These are phyloP conservation scores for Ctena decussata DNA, from an alignment of 2,888 invertebrate genomes.

Conservation along the genomic window DNA sequence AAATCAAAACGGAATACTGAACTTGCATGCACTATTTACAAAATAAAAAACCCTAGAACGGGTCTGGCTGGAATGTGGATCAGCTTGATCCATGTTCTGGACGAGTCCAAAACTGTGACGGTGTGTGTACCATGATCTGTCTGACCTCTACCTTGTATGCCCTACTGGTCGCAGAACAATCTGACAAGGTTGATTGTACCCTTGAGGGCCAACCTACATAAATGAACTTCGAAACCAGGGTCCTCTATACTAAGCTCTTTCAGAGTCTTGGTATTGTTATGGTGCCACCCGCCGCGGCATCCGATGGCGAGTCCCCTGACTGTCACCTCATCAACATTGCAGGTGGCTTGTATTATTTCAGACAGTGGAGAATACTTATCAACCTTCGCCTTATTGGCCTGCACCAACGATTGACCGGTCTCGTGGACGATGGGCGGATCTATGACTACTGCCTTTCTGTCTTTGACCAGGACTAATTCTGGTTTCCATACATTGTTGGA, in stretches of 20 bases:
- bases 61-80: too few relatives aligned
- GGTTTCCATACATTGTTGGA: not conserved
- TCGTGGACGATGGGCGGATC: constrained; percentile 29
- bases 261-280: not conserved
- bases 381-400: constrained; percentile 7
- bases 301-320: constrained; percentile 10
- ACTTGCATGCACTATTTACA: too few relatives aligned
- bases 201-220: constrained; percentile 25
- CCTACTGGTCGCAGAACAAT: constrained; percentile 20
- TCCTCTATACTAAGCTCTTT: not conserved
- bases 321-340: not conserved
- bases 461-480: constrained; percentile 4
- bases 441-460: not conserved
- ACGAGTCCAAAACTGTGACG: too few relatives aligned
- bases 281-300: not conserved
- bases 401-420: not conserved
- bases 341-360: not conserved
- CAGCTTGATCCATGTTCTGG: too few relatives aligned
- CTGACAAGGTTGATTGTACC: constrained; percentile 33
- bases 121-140: too few relatives aligned
- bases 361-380: constrained; percentile 6
- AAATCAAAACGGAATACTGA: too few relatives aligned
- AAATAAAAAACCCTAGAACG: too few relatives aligned
- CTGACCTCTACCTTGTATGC: too few relatives aligned
- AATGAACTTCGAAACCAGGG: constrained; percentile 7